Evolutionary conservation across 2,113 vertebrate genomes (phyloP), one percentile per base, ranked within the genome.

Genomic region (Chaetodon trifascialis): DNA sequence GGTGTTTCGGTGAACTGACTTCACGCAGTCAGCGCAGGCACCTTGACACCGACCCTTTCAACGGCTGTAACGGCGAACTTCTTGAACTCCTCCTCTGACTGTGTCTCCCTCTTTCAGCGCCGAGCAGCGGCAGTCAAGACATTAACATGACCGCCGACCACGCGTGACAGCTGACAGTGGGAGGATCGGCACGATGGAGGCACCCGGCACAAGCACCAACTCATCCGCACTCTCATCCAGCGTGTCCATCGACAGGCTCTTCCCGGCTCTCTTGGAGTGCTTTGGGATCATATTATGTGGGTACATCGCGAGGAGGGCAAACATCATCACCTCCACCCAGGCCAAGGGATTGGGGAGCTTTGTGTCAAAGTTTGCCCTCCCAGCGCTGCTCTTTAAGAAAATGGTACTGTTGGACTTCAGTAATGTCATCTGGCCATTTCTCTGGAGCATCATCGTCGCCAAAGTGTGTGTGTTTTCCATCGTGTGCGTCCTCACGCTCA

Each of bases 271-370:
- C 0, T 71, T 99, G 84, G 96, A 99, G 90, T 99, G 98, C 83
- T 99, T 99, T 89, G 98, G 98, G 71, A 99, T 99, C 60, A 98
- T 99, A 70, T 88, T 99, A 76, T 99, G 98, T 72, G 98, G 98
- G 21, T 99, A 99, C 56, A 86, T 98, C 73, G 98, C 98, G 19
- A 98, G 98, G 55, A 96, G 97, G 86, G 88, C 96, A 55, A 97
- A 97, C 89, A 92, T 98, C 72, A 99, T 99, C 88, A 98, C 97
- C 10, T 91, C 97, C 36, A 97, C 95, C 25, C 97, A 99, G 92
- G 96, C 97, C 59, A 98, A 97, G 95, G 97, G 98, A 79, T 86
- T 99, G 76, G 98, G 98, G 74, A 98, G 96, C 86, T 99, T 98
- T 86, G 98, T 99, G 83, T 99, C 98, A 19, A 97, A 96, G 84